Conservation (phyloP, 1,140 invertebrate species). For the Paraescarpia echinospica region DNA sequence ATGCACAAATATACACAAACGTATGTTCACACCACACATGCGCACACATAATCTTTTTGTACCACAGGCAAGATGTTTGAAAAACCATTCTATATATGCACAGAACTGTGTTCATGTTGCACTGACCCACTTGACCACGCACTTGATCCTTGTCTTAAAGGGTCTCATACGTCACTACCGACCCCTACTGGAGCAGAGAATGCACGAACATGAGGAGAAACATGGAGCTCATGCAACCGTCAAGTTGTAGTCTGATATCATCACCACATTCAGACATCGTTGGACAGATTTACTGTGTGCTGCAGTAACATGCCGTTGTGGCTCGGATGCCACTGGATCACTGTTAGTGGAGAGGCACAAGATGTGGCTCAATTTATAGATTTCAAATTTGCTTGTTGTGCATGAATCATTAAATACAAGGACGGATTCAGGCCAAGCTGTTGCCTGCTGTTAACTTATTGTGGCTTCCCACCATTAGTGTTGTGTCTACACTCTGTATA, state of each 20-base stretch:
- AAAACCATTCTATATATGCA: no score
- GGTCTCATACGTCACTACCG: conserved; percentile 96
- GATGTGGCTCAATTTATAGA: background rate
- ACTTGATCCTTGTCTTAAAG: conserved; percentile 52
- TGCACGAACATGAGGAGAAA: conserved; percentile 39
- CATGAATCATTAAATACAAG: background rate
- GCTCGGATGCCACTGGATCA: background rate
- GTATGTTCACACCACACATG: background rate
- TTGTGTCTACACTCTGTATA: background rate
- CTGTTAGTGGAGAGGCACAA: background rate
- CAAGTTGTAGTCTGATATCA: background rate
- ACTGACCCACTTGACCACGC: background rate
- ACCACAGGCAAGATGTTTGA: no score
- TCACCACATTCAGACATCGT: background rate
- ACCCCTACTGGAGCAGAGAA: conserved; percentile 80
- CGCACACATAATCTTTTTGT: background rate
- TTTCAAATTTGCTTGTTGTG: background rate
- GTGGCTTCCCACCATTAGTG: background rate
- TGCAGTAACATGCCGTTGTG: background rate
- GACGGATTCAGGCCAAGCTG: background rate
- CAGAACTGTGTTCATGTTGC: background rate
- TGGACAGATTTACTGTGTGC: background rate
- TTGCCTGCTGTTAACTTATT: background rate
- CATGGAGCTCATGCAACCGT: background rate
- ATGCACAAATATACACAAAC: conserved; percentile 26